Percentiles rank a stretch among this genome's conserved stretches.
These are phyloP conservation scores for Branchinecta sandiegonensis DNA, from an alignment of 2,888 invertebrate species.

Conservation along the genomic window DNA sequence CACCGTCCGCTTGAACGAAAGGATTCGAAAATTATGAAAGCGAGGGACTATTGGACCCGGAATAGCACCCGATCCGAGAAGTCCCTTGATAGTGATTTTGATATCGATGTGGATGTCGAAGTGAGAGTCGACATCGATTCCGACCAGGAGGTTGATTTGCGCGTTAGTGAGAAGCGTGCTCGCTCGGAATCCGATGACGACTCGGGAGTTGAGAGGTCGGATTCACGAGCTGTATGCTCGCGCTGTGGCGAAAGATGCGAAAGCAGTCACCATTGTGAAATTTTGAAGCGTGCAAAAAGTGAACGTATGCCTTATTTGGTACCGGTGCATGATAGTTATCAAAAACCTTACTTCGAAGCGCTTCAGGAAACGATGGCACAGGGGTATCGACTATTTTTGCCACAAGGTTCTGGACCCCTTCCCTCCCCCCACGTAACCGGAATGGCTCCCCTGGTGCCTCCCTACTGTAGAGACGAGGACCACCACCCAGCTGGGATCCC, in stretches of 20 bases:
- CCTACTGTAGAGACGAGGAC: neutral
- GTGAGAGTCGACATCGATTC: slow-evolving; percentile 19
- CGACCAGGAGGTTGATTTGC: slow-evolving; percentile 23
- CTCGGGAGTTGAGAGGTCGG: neutral
- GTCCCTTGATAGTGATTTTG: slow-evolving; percentile 18
- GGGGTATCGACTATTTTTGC: slow-evolving; percentile 9
- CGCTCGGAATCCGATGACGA: neutral
- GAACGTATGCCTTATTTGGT: slow-evolving; percentile 2
- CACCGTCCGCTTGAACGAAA: neutral
- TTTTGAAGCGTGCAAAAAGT: slow-evolving; percentile 3
- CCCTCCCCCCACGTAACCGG: slow-evolving; percentile 14
- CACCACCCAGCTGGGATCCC: slow-evolving; percentile 2
- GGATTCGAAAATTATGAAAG: slow-evolving; percentile 2
- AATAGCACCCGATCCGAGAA: slow-evolving; percentile 8
- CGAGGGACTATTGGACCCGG: slow-evolving; percentile 13
- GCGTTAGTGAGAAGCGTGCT: slow-evolving; percentile 18
- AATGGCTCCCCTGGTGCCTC: neutral
- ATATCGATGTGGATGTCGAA: slow-evolving; percentile 22
- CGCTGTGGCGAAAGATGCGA: neutral
- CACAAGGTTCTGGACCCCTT: neutral
- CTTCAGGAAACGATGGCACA: neutral
- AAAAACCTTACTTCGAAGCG: slow-evolving; percentile 8
- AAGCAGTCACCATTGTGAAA: neutral
- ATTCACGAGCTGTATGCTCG: neutral
- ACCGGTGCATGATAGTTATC: slow-evolving; percentile 8